phyloP scores from a whole-genome alignment of 1,140 invertebrate genomes.

The Drosophila yakuba region DNA sequence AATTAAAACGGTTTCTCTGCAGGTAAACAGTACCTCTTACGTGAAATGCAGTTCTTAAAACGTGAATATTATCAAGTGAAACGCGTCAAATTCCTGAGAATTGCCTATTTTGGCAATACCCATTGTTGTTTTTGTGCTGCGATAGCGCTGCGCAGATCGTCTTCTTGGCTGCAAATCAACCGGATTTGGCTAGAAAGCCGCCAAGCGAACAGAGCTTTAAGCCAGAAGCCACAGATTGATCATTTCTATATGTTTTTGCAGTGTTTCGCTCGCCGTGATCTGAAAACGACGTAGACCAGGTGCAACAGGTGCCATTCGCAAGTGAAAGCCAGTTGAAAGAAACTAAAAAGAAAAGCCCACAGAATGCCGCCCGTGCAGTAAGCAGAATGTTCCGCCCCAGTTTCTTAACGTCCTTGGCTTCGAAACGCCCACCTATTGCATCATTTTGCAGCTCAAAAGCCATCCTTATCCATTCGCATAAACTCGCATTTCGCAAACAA shows the following conservation, averaged over 20 bases:
- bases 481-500: background rate
- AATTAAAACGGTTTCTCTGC: constrained; percentile 19
- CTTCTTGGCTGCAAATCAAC: constrained; percentile 26
- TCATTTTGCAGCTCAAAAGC: constrained; percentile 36
- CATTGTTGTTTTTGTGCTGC: constrained; percentile 52
- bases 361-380: constrained; percentile 75
- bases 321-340: constrained; percentile 68
- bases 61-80: background rate
- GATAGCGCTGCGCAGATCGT: constrained; percentile 1
- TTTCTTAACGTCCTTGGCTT: constrained; percentile 35
- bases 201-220: constrained; percentile 11
- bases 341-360: constrained; percentile 16
- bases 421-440: constrained; percentile 39
- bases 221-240: constrained; percentile 48
- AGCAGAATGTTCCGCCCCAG: constrained; percentile 47
- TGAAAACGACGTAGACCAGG: constrained; percentile 47
- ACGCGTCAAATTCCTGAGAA: constrained; percentile 21
- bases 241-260: constrained; percentile 54
- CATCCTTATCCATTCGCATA: constrained; percentile 5
- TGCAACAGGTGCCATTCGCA: constrained; percentile 61
- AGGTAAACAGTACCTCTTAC: constrained; percentile 24
- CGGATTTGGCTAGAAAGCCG: constrained; percentile 47
- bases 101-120: constrained; percentile 54
- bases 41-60: background rate
- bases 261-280: constrained; percentile 56